Evolutionary conservation across 2,113 vertebrate species (phyloP), one percentile per base, ranked within the genome.

Genomic region (Ammodytes marinus): DNA sequence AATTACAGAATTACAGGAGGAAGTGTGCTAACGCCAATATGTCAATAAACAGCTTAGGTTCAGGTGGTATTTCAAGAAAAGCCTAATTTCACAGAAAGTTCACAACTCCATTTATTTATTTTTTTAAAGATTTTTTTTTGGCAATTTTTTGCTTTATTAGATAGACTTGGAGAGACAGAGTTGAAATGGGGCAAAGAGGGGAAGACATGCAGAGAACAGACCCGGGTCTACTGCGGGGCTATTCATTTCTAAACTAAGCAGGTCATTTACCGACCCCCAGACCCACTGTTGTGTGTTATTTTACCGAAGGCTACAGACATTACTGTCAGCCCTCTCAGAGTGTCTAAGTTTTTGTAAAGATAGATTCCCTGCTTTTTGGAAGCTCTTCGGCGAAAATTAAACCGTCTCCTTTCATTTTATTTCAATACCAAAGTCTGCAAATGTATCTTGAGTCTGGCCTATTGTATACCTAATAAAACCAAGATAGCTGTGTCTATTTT

Each of bases 361-460:
- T 52, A 42, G 60, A 49, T 61, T 37, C 13, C 10, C 15, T 58
- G 27, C 17, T 35, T 9, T 68, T 42, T 60, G 15, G 19, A 9
- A 69, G 55, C 37, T 46, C 0, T 58, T 71, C 45, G 64, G 63
- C 64, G 17, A 40, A 65, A 39, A 70, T 19, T 35, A 69, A 74
- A 64, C 40, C 12, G 8, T 70, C 46, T 7, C n/a, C 35, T 69
- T 57, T 55, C 8, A 58, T 37, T 11, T 71, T 43, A 40, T 17
- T 40, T 19, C 69, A 40, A 14, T 42, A 73, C 42, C 17, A 13
- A 72, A 43, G 52, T 55, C 46, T 39, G 12, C 54, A 39, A 8
- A 35, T 14, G 10, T 10, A 11, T 50, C 45, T 67, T 58, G 6
- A 15, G 35, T 49, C 7, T 42, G 14, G 40, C 12, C 27, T 17